Evolutionary conservation across 2,888 invertebrate genomes (phyloP).

Genomic region (Euzophera pinguis): DNA sequence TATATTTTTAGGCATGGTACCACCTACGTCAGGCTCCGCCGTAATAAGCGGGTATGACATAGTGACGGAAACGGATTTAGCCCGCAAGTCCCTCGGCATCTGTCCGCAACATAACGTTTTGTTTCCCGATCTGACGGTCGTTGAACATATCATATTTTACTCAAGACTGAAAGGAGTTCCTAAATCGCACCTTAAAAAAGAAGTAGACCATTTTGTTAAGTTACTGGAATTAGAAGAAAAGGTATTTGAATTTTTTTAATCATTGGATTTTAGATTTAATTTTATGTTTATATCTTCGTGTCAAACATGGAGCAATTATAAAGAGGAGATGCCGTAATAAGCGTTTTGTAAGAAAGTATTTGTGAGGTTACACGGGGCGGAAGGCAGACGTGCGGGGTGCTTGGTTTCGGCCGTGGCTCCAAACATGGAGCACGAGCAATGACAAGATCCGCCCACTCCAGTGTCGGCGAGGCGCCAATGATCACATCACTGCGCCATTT

Average conservation of each 20-base stretch:
- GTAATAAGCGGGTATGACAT: constrained; percentile 87
- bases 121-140: constrained; percentile 90
- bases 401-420: no score
- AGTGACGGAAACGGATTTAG: constrained; percentile 82
- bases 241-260: constrained; percentile 55
- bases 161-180: constrained; percentile 85
- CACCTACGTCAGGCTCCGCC: constrained; percentile 86
- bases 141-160: constrained; percentile 91
- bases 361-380: no score
- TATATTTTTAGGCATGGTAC: constrained; percentile 79
- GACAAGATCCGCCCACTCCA: no score
- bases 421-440: no score
- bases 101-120: constrained; percentile 94
- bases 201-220: constrained; percentile 84
- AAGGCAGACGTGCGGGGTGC: no score
- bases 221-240: constrained; percentile 84
- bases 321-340: no score
- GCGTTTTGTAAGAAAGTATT: no score
- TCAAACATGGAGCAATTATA: no score
- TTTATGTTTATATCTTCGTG: no score
- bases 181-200: constrained; percentile 70
- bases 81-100: constrained; percentile 87
- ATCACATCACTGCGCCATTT: no score
- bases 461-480: no score
- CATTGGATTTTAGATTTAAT: no score